Evolutionary conservation across 2,888 invertebrate genomes (phyloP).

Genomic region (Cremastinae sp.): DNA sequence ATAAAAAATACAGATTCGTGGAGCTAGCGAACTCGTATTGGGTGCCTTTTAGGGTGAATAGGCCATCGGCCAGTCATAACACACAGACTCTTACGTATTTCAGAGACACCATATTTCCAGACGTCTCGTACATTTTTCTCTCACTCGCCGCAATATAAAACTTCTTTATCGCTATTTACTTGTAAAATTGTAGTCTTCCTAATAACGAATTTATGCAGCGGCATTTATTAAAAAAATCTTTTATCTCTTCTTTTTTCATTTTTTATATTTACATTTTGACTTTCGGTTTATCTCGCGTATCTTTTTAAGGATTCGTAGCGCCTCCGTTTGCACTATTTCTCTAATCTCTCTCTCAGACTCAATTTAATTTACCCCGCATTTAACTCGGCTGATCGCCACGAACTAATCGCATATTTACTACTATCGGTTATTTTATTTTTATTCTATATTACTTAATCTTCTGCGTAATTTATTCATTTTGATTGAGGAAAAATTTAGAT

Average conservation of each 20-base stretch:
- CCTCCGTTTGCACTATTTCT: too few species aligned
- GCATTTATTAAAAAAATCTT: not conserved
- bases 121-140: constrained; percentile 23
- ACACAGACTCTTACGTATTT: constrained; percentile 27
- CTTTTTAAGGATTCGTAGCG: too few species aligned
- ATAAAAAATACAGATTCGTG: not conserved
- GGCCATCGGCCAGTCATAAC: constrained; percentile 69
- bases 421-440: too few species aligned
- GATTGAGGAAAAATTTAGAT: too few species aligned
- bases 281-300: too few species aligned
- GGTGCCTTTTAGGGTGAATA: constrained; percentile 64
- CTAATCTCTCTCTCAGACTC: too few species aligned
- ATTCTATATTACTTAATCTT: too few species aligned
- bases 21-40: constrained; percentile 28
- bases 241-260: constrained; percentile 2
- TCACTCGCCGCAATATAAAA: constrained; percentile 9
- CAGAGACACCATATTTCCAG: constrained; percentile 51
- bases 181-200: constrained; percentile 21
- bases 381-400: too few species aligned
- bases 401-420: too few species aligned
- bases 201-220: constrained; percentile 1
- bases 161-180: constrained; percentile 18
- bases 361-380: too few species aligned
- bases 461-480: too few species aligned
- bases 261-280: too few species aligned